Base-by-base conservation (phyloP, 1,140 invertebrate species). In the Drosophila eugracilis region DNA sequence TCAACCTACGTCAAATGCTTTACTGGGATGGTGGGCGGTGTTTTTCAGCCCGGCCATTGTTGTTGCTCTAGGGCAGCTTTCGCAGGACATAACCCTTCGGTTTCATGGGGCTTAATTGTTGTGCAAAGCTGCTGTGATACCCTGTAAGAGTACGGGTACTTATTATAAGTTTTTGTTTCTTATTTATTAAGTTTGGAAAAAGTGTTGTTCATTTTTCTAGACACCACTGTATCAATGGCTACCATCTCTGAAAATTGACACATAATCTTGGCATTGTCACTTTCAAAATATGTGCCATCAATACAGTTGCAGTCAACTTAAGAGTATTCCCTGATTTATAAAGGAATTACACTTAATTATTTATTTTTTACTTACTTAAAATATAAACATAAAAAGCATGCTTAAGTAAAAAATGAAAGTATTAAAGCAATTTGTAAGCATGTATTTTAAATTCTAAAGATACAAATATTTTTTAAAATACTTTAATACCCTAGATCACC, bases 1-100 rank as follows among this genome's bases (percentile, higher is more conserved):
- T 85, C 81, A 86, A 86, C 81, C 81, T 85, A 86, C 81, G 81
- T 85, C 81, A 86, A 86, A 57, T 39, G 59, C 22, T 26, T 26
- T 32, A 9, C 12, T 12, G 36, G 15, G 37, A 3, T 26, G 30
- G 47, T 49, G 34, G 67, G 55, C 41, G 30, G 14, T 26, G 52
- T 5, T 9, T n/a, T 42, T 32, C 12, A 39, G 21, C 34, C 57
- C 17, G 32, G 32, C 17, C 37, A 67, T 55, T 53, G 48, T 69
- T 62, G 49, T 30, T 34, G 70, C 26, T 55, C 28, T 28, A 36
- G 47, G 14, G 42, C 55, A 79, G 57, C 76, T 65, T 72, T 55
- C 17, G 47, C 17, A 4, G 9, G 7, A 17, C n/a, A 6, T 12
- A 36, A 44, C 45, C 36, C 45, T 36, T 4, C 4, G 36, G 6